Base-by-base conservation (phyloP, 2,797 vertebrate species). In the Crenichthys baileyi region DNA sequence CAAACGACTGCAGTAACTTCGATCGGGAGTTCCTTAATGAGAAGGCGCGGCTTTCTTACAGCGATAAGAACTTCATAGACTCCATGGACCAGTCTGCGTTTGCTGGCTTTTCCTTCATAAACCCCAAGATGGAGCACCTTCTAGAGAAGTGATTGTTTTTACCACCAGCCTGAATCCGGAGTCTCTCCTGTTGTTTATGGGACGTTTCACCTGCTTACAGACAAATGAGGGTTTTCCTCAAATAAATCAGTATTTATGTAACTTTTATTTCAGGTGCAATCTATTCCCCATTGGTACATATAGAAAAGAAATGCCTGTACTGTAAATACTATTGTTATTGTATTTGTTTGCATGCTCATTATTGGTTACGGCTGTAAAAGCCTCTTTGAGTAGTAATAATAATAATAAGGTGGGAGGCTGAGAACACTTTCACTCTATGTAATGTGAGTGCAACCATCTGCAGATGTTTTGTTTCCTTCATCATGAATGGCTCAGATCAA, bases 1-100 rank as follows among this genome's bases (percentile, higher is more conserved):
- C 96, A 0, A 96, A 96, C 6, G 98, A 99, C 89, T 99, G 97
- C 93, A 98, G 92, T 94, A 99, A 99, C 95, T 99, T 99, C 8
- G 98, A 99, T 92, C 95, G 97, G 24, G 98, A 99, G 90, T 99
- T 99, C 91, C 96, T 99, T 81, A 98, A 95, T 0, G 98, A 99
- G 95, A 99, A 99, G 91, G 96, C 98, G 0, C 97, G 96, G 46
- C 85, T 99, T 46, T 99, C 98, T 24, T 94, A 96, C 94, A 97
- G 97, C 0, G 98, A 99, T 82, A 99, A 99, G 95, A 97, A 97
- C 92, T 96, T 99, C 89, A 98, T 99, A 0, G 98, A 99, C 85
- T 99, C 98, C 89, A 99, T 99, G 97, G 98, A 99, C 92, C 98
- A 98, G 88, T 79, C 94, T 0, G 98, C 97, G 0, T 99, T 99